Evolutionary conservation across 2,797 vertebrate genomes (phyloP).

Genomic region (Sciurus carolinensis): DNA sequence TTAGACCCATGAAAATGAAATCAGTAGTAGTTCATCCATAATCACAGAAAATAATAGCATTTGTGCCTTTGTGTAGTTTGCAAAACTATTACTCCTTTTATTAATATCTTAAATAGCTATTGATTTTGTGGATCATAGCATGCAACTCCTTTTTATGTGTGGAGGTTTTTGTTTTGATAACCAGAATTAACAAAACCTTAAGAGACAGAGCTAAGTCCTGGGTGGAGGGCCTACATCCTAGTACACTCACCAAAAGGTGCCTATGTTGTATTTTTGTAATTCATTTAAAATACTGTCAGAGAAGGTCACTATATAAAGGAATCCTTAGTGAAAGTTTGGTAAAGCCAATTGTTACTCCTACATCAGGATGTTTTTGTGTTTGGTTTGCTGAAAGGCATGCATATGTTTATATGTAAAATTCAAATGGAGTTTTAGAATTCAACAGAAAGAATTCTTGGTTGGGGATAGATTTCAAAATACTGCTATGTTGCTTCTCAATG

Average conservation of each 20-base stretch:
- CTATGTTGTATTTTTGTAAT: not conserved
- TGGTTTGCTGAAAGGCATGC: constrained; percentile 40
- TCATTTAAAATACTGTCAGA: constrained; percentile 28
- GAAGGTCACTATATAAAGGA: constrained; percentile 13
- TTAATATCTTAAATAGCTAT: not conserved
- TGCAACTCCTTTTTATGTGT: constrained; percentile 33
- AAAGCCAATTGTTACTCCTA: constrained; percentile 30
- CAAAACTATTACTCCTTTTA: constrained; percentile 17
- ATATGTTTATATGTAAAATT: constrained; percentile 30
- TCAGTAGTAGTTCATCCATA: constrained; percentile 41
- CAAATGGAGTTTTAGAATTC: constrained; percentile 9
- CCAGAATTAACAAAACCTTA: constrained; percentile 25
- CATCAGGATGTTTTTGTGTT: constrained; percentile 19
- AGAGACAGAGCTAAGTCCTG: not conserved
- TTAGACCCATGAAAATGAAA: constrained; percentile 62
- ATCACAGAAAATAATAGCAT: not conserved
- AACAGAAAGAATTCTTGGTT: constrained; percentile 43
- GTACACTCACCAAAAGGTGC: not conserved
- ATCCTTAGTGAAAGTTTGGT: constrained; percentile 6
- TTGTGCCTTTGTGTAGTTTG: constrained; percentile 40
- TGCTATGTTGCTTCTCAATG: constrained; percentile 27
- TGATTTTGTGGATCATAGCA: constrained; percentile 1
- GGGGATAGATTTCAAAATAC: not conserved
- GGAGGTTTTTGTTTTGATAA: constrained; percentile 32
- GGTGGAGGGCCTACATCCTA: not conserved